Conservation (phyloP, 30 jellyfish, hydroid and myxozoan species). For the Aurelia aurita complex sp. Pacific region DNA sequence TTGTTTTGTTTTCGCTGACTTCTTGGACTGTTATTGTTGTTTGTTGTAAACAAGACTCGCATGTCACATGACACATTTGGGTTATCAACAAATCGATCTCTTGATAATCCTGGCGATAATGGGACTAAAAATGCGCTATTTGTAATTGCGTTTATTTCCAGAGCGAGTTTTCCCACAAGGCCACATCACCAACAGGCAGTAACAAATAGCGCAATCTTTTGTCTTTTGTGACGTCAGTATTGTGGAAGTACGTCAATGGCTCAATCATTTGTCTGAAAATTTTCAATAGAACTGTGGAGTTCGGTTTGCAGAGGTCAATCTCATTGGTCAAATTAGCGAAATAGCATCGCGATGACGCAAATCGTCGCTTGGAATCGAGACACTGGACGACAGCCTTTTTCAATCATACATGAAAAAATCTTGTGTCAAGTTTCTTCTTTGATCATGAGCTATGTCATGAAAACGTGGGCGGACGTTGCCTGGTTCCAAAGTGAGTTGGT, state of each 20-base stretch:
- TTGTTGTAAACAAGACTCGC: too few species aligned
- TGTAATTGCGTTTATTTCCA: constrained; percentile 28
- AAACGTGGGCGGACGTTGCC: constrained; percentile 4
- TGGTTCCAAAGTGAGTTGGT: neutral
- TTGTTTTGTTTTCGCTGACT: too few species aligned
- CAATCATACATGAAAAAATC: constrained; percentile 23
- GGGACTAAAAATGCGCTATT: constrained; percentile 11
- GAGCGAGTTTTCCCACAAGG: constrained; percentile 1
- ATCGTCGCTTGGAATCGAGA: constrained; percentile 24
- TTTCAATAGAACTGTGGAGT: constrained; percentile 50
- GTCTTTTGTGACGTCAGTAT: constrained; percentile 69
- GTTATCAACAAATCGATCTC: neutral
- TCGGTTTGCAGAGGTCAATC: constrained; percentile 41
- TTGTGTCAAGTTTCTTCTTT: neutral
- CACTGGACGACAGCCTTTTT: constrained; percentile 8
- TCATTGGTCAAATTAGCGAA: constrained; percentile 61
- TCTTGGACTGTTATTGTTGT: too few species aligned
- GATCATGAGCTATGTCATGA: neutral
- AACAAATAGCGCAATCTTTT: neutral
- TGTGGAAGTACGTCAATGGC: constrained; percentile 66
- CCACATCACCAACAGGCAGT: too few species aligned
- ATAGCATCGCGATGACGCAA: constrained; percentile 73
- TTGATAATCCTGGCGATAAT: constrained; percentile 13
- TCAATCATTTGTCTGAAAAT: constrained; percentile 61
- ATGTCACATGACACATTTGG: too few species aligned